Evolutionary conservation across 2,797 vertebrate species (phyloP).

Genomic region (Phaenicophaeus curvirostris): DNA sequence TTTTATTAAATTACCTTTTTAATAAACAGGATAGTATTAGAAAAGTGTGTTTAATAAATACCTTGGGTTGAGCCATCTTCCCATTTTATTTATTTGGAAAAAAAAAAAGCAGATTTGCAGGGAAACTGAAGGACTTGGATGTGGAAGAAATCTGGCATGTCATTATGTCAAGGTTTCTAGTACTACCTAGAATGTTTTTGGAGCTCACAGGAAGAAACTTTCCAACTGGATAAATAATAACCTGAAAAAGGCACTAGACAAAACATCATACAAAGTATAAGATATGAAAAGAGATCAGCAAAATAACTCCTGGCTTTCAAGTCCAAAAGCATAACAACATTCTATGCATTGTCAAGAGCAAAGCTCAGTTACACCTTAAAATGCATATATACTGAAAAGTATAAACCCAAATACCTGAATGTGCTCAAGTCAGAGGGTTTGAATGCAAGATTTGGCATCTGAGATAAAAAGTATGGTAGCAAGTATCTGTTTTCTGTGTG

Average conservation of each 20-base stretch:
- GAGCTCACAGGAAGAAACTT: slow-evolving; percentile 56
- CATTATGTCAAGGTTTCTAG: slow-evolving; percentile 44
- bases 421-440: not conserved
- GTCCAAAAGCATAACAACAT: slow-evolving; percentile 16
- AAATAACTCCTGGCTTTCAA: slow-evolving; percentile 48
- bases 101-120: not conserved
- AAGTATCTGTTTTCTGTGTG: not conserved
- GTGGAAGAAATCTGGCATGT: slow-evolving; percentile 35
- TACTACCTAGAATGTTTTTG: slow-evolving; percentile 39
- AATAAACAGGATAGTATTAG: not conserved
- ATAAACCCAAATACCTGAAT: not conserved
- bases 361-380: slow-evolving; percentile 2
- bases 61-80: not conserved
- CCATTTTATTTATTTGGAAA: not conserved
- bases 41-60: not conserved
- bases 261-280: not conserved
- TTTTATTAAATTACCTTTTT: not conserved
- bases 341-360: slow-evolving; percentile 15
- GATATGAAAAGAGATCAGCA: slow-evolving; percentile 42
- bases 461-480: not conserved
- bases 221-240: slow-evolving; percentile 52
- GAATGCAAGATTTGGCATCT: not conserved
- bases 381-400: not conserved
- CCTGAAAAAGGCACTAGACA: slow-evolving; percentile 24
- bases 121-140: not conserved